Conservation (phyloP, 2,797 vertebrate genomes). For the Eulemur albifrons region DNA sequence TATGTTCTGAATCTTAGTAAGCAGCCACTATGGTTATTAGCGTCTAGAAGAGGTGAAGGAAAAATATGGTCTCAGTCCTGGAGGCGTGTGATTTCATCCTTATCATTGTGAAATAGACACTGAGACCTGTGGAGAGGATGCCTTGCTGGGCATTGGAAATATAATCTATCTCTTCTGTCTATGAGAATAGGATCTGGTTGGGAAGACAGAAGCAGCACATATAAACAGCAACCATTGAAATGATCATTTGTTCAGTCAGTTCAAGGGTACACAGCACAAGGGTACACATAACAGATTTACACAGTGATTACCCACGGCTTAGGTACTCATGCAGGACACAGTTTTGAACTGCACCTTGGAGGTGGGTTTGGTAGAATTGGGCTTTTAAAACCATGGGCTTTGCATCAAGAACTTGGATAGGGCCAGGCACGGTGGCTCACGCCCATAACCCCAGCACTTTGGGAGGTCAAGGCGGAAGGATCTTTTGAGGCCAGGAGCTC, state of each 20-base stretch:
- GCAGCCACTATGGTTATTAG: background rate
- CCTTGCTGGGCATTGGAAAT: background rate
- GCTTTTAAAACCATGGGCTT: background rate
- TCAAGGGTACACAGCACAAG: background rate
- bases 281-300: background rate
- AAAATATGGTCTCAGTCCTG: background rate
- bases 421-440: too few relatives aligned
- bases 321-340: background rate
- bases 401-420: background rate
- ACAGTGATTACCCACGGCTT: too few relatives aligned
- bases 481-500: background rate
- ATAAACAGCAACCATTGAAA: background rate
- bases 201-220: background rate
- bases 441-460: background rate
- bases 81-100: background rate
- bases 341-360: background rate
- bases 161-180: background rate
- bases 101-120: background rate
- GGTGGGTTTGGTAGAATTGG: background rate
- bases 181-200: background rate
- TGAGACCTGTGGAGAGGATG: background rate
- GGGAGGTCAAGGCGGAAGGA: background rate
- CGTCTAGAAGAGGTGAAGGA: background rate
- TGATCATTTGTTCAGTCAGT: background rate
- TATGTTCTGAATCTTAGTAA: background rate